These are phyloP conservation scores for Glossosoma conforme DNA, from an alignment of 1,140 invertebrate species.

Conservation along the genomic window DNA sequence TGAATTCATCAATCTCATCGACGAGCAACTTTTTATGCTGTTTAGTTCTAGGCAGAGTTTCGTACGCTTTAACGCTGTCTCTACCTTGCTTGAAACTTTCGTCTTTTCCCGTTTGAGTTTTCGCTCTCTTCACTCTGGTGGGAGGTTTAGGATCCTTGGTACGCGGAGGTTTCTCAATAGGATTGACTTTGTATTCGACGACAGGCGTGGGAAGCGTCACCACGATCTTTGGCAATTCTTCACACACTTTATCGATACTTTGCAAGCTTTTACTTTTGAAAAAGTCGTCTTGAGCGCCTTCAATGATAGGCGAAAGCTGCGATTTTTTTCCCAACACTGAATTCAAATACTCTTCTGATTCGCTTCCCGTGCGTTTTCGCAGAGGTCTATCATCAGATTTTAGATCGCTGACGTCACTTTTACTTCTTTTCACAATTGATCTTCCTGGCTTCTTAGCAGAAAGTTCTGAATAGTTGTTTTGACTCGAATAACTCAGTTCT, in stretches of 20 bases:
- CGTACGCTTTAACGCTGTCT: conserved; percentile 8
- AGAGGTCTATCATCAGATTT: conserved; percentile 50
- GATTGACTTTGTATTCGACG: conserved; percentile 44
- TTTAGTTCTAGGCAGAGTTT: conserved; percentile 40
- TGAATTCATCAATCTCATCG: conserved; percentile 42
- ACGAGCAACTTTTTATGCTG: conserved; percentile 39
- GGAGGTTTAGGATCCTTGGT: conserved; percentile 42
- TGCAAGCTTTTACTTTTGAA: conserved; percentile 50
- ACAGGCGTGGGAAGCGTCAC: conserved; percentile 3
- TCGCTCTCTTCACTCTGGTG: conserved; percentile 35
- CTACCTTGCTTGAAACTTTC: conserved; percentile 11
- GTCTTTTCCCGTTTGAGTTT: conserved; percentile 19
- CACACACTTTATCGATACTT: too few species aligned
- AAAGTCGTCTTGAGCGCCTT: conserved; percentile 63
- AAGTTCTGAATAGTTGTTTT: too few species aligned
- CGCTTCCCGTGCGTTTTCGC: conserved; percentile 47
- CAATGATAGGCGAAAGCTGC: conserved; percentile 73
- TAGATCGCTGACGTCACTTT: conserved; percentile 63
- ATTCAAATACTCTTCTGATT: conserved; percentile 50
- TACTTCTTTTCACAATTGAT: conserved; percentile 54
- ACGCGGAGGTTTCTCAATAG: conserved; percentile 48
- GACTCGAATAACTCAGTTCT: conserved; percentile 44
- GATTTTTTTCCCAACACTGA: conserved; percentile 53
- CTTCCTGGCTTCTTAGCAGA: conserved; percentile 42
- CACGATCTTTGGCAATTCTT: background rate